A percentile compares a stretch with the other conserved stretches of the same genome.
Conservation (phyloP, 2,797 vertebrate species). For the Florisuga fusca region DNA sequence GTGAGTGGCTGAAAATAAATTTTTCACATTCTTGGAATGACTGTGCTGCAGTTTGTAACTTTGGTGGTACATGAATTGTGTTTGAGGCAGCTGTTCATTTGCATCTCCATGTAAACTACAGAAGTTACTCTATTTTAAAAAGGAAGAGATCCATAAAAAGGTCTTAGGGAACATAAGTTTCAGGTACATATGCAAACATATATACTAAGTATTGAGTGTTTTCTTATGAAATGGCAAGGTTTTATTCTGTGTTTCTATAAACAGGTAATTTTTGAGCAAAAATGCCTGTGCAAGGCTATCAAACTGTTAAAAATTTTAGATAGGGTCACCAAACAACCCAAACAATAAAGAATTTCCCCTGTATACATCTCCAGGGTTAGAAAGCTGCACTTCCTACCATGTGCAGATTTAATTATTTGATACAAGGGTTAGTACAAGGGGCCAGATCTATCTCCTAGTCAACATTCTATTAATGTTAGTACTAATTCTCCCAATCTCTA, state of each 20-base stretch:
- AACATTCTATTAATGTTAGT: background rate
- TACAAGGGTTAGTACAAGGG: background rate
- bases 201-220: background rate
- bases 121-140: background rate
- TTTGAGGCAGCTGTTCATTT: background rate
- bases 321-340: background rate
- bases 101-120: background rate
- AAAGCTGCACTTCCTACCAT: background rate
- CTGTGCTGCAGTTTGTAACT: background rate
- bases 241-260: background rate
- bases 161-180: background rate
- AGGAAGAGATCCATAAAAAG: background rate
- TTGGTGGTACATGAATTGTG: background rate
- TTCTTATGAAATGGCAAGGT: background rate
- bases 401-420: background rate
- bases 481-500: constrained; percentile 11
- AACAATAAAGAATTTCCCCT: background rate
- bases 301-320: background rate
- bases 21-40: background rate
- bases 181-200: no score
- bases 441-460: background rate
- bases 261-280: background rate
- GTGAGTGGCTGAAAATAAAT: background rate
- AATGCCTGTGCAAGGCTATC: background rate
- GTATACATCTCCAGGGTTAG: background rate